Evolutionary conservation across 1,140 invertebrate species (phyloP).

Genomic region (Cepaea nemoralis): DNA sequence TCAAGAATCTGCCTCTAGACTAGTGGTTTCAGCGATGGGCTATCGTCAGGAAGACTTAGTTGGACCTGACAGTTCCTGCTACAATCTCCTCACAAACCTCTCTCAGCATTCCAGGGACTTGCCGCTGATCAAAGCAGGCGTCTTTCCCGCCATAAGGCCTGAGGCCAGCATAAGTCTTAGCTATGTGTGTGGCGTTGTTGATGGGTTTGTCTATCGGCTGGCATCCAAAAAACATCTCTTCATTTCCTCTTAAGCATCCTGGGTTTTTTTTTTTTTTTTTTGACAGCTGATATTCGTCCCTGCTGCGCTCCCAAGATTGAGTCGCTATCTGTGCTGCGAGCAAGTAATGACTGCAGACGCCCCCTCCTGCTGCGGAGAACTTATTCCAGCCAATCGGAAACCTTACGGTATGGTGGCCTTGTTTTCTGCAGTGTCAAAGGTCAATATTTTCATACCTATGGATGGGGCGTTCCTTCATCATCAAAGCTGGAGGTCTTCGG

Average conservation of each 20-base stretch:
- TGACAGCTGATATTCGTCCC: conserved; percentile 39
- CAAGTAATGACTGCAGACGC: conserved; percentile 36
- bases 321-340: conserved; percentile 35
- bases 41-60: neutral
- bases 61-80: conserved; percentile 23
- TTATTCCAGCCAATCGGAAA: conserved; percentile 35
- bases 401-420: neutral
- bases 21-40: neutral
- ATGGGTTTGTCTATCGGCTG: conserved; percentile 32
- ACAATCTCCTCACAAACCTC: conserved; percentile 15
- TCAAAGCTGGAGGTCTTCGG: conserved; percentile 13
- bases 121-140: conserved; percentile 25
- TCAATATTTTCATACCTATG: conserved; percentile 31
- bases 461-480: neutral
- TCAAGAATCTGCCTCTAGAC: neutral
- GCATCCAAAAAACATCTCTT: conserved; percentile 5
- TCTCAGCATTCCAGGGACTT: neutral
- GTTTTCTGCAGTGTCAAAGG: conserved; percentile 33
- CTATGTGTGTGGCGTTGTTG: conserved; percentile 37
- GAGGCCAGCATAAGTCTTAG: neutral
- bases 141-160: conserved; percentile 24
- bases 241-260: neutral
- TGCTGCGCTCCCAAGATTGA: conserved; percentile 29
- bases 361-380: conserved; percentile 38
- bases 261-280: conserved; percentile 7